phyloP scores from a whole-genome alignment of 2,797 vertebrate genomes.

The Etheostoma nigrum region DNA sequence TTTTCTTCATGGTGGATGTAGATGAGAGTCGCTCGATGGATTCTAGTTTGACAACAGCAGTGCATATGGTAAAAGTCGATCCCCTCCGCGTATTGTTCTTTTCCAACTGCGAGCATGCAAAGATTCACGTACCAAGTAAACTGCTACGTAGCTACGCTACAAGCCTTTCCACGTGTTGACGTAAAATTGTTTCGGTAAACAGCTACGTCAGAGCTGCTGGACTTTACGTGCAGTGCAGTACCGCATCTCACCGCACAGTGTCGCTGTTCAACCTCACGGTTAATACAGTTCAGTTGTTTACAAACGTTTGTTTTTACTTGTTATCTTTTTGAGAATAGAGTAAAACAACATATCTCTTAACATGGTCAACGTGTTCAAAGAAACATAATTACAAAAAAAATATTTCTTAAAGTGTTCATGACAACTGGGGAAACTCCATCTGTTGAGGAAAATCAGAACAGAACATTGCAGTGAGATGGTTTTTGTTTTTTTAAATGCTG shows the following conservation, averaged over 20 bases:
- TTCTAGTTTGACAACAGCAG: neutral
- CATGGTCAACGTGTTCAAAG: neutral
- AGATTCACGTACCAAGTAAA: conserved; percentile 46
- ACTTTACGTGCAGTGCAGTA: rapidly evolving
- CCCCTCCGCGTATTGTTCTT: neutral
- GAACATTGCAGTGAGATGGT: neutral
- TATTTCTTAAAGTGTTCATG: no score
- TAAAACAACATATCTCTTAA: no score
- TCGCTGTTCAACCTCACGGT: conserved; percentile 16
- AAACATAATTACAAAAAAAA: neutral
- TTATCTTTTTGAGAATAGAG: no score
- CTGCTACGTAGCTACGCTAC: conserved; percentile 17
- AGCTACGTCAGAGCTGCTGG: conserved; percentile 46
- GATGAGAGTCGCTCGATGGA: conserved; percentile 19
- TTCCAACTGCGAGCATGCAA: conserved; percentile 32
- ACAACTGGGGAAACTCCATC: neutral
- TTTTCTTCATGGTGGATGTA: conserved; percentile 21
- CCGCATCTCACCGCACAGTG: neutral
- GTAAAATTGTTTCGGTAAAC: conserved; percentile 71
- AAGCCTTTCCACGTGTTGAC: conserved; percentile 69
- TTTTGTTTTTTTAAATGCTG: no score
- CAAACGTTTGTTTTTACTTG: no score
- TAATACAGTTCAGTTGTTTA: neutral
- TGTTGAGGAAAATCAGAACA: neutral
- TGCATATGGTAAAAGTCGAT: neutral